Conservation (phyloP, 1,140 invertebrate genomes). For the Scaptomyza montana region DNA sequence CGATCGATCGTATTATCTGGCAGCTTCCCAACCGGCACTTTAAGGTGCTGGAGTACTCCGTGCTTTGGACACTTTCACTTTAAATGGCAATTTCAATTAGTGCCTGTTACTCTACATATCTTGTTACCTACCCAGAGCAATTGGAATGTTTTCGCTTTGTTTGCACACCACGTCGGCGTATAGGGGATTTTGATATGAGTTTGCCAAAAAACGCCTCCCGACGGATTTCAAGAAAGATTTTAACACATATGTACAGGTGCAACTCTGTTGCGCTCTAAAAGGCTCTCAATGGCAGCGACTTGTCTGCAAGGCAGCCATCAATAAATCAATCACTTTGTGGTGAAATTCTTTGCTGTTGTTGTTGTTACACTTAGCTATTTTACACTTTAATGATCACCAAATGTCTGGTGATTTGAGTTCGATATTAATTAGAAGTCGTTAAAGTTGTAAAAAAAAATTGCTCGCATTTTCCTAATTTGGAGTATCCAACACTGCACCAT, state of each 20-base stretch:
- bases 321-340: conserved; percentile 75
- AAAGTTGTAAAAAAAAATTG: conserved; percentile 78
- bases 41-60: conserved; percentile 48
- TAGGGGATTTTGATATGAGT: conserved; percentile 50
- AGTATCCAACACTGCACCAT: not conserved
- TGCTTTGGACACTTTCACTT: conserved; percentile 73
- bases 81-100: conserved; percentile 79
- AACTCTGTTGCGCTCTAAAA: conserved; percentile 34
- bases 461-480: conserved; percentile 56
- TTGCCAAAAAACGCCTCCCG: conserved; percentile 11
- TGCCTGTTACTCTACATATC: conserved; percentile 62
- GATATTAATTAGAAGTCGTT: conserved; percentile 80
- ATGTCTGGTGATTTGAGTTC: conserved; percentile 66
- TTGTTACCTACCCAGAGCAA: conserved; percentile 36
- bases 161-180: conserved; percentile 64
- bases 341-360: conserved; percentile 40
- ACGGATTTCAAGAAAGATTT: conserved; percentile 51
- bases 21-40: conserved; percentile 45
- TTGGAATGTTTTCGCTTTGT: conserved; percentile 70
- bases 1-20: conserved; percentile 7
- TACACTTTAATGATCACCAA: conserved; percentile 79
- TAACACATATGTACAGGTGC: conserved; percentile 15
- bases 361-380: conserved; percentile 52
- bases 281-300: conserved; percentile 33
- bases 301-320: conserved; percentile 47